These are phyloP conservation scores for Corydoras sp. DNA, from an alignment of 2,113 vertebrate species.

Conservation along the genomic window DNA sequence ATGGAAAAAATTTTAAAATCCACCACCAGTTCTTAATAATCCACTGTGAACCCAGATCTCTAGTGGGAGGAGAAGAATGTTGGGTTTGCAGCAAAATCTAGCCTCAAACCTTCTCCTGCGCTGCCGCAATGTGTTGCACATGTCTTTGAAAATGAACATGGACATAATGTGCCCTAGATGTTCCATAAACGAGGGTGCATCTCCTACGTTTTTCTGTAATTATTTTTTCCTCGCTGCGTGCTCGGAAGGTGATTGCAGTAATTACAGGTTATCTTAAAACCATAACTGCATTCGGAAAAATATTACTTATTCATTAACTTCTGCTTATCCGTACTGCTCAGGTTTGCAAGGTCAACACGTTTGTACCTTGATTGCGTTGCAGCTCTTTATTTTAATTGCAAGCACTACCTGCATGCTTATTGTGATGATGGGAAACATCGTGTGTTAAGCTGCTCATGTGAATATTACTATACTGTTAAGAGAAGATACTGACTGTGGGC, in stretches of 20 bases:
- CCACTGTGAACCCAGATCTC: constrained; percentile 10
- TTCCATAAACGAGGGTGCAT: no score
- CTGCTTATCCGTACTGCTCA: neutral
- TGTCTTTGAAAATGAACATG: constrained; percentile 11
- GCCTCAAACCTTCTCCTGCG: constrained; percentile 20
- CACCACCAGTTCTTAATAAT: constrained; percentile 22
- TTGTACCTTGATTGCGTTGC: neutral
- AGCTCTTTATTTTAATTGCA: no score
- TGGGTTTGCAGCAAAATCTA: constrained; percentile 27
- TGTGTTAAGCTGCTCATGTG: no score
- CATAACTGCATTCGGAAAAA: constrained; percentile 3
- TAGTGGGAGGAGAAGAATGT: constrained; percentile 27
- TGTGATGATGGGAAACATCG: no score
- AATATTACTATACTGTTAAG: no score
- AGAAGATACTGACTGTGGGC: neutral
- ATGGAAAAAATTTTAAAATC: constrained; percentile 15
- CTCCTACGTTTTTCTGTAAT: neutral
- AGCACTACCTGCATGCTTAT: no score
- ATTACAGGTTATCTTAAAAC: constrained; percentile 15
- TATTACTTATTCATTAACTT: neutral
- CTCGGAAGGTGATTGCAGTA: constrained; percentile 17
- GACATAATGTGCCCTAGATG: neutral
- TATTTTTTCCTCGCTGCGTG: constrained; percentile 11
- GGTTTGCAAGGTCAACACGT: constrained; percentile 18
- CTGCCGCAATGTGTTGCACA: constrained; percentile 23